Evolutionary conservation across 2,797 vertebrate species (phyloP).

Genomic region (Molossus molossus): DNA sequence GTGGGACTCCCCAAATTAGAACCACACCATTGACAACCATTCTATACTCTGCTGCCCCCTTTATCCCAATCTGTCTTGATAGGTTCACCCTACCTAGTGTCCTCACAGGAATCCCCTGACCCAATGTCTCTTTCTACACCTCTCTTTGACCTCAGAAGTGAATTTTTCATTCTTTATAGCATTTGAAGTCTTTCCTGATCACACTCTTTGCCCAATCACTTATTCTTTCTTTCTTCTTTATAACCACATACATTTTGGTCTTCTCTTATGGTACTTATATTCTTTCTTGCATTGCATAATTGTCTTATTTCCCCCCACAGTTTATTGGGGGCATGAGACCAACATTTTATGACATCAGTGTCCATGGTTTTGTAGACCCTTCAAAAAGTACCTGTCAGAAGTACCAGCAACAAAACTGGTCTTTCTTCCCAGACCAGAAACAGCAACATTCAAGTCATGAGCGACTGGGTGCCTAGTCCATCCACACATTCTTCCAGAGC

Average conservation of each 20-base stretch:
- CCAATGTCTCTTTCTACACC: neutral
- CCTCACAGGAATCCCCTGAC: neutral
- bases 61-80: neutral
- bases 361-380: neutral
- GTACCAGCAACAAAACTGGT: neutral
- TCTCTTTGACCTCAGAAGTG: neutral
- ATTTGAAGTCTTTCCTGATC: neutral
- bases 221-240: conserved; percentile 49
- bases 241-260: neutral
- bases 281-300: neutral
- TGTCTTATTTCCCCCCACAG: neutral
- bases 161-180: neutral
- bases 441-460: neutral
- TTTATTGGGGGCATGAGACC: neutral
- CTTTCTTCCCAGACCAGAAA: neutral
- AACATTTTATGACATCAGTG: neutral
- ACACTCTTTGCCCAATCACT: neutral
- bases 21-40: accelerated
- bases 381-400: neutral
- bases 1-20: neutral
- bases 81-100: neutral
- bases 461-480: neutral
- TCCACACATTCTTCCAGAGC: neutral
- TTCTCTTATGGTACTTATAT: neutral
- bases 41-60: neutral